These are phyloP conservation scores for Coptodon bakossiorum DNA, from an alignment of 2,113 vertebrate genomes.

Conservation along the genomic window DNA sequence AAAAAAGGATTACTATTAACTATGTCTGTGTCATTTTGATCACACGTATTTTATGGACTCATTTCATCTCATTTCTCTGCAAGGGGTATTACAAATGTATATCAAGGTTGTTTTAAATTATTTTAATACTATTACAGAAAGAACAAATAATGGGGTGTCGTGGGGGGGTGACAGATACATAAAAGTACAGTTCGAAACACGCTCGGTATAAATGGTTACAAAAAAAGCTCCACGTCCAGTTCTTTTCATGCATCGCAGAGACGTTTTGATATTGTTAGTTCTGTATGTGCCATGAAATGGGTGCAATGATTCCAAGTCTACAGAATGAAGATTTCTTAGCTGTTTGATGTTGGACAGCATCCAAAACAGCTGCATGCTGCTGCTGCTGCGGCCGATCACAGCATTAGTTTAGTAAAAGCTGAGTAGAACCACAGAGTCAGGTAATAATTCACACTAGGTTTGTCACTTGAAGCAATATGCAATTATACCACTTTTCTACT, in stretches of 20 bases:
- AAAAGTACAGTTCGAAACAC: neutral
- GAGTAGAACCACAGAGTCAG: neutral
- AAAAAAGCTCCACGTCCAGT: neutral
- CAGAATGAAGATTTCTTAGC: neutral
- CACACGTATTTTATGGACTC: neutral
- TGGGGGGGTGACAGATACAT: neutral
- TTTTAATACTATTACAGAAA: neutral
- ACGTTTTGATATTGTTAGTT: neutral
- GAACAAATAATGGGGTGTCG: neutral
- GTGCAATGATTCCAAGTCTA: neutral
- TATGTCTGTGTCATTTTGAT: neutral
- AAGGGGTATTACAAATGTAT: neutral
- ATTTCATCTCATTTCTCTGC: neutral
- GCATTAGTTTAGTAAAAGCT: neutral
- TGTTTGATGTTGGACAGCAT: neutral
- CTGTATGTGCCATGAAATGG: neutral
- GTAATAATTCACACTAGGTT: neutral
- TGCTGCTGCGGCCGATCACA: accelerated
- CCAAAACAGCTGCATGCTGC: neutral
- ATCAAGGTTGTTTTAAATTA: neutral
- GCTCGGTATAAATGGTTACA: neutral
- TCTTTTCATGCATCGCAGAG: neutral
- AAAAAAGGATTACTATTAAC: accelerated
- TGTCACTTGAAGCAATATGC: neutral
- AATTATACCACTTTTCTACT: neutral